phyloP scores from a whole-genome alignment of 2,113 vertebrate genomes.

The Polypterus bichir region DNA sequence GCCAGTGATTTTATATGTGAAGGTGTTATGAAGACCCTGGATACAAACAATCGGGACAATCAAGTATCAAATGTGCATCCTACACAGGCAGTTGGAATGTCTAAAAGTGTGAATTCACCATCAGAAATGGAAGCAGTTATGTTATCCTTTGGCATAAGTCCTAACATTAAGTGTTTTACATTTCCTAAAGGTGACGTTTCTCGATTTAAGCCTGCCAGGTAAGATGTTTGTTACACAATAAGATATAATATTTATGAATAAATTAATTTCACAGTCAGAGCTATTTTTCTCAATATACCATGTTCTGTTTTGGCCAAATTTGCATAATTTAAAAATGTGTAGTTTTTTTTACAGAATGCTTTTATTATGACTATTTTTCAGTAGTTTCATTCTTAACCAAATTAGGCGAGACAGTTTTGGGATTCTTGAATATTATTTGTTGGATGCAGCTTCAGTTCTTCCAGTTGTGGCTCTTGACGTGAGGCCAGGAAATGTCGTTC shows the following conservation, averaged over 20 bases:
- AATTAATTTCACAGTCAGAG: no score
- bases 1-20: conserved; percentile 60
- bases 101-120: neutral
- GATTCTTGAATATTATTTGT: conserved; percentile 69
- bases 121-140: neutral
- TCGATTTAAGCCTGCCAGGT: conserved; percentile 72
- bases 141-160: conserved; percentile 18
- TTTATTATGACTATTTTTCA: neutral
- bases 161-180: conserved; percentile 72
- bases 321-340: neutral
- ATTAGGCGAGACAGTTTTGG: conserved; percentile 55
- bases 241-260: no score
- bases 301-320: no score
- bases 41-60: neutral
- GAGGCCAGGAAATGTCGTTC: conserved; percentile 55
- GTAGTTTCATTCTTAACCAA: conserved; percentile 8
- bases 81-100: neutral
- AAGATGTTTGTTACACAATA: no score
- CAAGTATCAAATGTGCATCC: neutral
- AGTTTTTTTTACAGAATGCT: neutral
- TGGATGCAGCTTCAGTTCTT: conserved; percentile 85
- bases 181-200: conserved; percentile 71
- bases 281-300: no score
- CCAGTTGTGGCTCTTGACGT: conserved; percentile 74
- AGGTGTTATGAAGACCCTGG: conserved; percentile 7